These are phyloP conservation scores for Gymnopithys bicolor DNA, from an alignment of 2,797 vertebrate species.

Conservation along the genomic window DNA sequence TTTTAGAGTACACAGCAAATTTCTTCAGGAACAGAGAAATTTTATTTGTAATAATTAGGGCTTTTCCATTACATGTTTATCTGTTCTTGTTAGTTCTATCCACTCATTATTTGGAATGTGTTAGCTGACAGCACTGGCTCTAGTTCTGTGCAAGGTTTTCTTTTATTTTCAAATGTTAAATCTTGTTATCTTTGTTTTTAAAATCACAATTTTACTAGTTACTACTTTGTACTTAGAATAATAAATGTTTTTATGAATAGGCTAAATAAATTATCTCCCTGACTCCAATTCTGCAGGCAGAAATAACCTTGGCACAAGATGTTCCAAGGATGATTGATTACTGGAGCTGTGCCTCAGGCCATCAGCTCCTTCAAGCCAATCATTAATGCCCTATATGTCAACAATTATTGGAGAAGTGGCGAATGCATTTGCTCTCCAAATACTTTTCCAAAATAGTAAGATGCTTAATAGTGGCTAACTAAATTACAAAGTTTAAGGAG, in stretches of 20 bases:
- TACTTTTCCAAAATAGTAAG: background rate
- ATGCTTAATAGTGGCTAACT: background rate
- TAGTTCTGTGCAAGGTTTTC: background rate
- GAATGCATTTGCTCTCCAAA: conserved; percentile 10
- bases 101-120: background rate
- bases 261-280: background rate
- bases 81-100: background rate
- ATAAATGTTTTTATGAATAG: background rate
- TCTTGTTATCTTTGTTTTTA: background rate
- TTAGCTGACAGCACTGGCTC: background rate
- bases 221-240: background rate
- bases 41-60: background rate
- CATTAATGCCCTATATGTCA: conserved; percentile 29
- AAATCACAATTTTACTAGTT: background rate
- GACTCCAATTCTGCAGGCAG: background rate
- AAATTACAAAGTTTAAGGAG: background rate
- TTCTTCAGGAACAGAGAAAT: background rate
- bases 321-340: conserved; percentile 49
- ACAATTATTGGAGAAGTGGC: conserved; percentile 26
- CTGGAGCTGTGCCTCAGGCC: conserved; percentile 12
- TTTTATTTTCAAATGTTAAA: background rate
- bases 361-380: conserved; percentile 6
- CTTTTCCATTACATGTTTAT: background rate
- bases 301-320: conserved; percentile 31
- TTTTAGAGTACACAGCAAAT: background rate